phyloP scores from a whole-genome alignment of 1,140 invertebrate species.

The Pseudoatta argentina region DNA sequence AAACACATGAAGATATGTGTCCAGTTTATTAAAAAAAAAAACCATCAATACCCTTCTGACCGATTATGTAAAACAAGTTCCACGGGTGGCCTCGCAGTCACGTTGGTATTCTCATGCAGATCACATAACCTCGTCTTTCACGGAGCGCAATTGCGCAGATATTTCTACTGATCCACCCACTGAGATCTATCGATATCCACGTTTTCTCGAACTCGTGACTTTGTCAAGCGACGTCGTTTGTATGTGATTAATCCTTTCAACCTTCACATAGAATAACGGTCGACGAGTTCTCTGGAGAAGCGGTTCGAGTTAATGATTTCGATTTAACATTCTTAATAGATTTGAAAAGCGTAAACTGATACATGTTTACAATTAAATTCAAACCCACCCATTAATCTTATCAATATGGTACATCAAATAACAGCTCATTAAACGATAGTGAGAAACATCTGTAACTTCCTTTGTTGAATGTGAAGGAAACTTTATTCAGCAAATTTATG shows the following conservation, averaged over 20 bases:
- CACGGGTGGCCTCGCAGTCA: conserved; percentile 72
- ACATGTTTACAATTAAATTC: background rate
- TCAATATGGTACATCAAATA: conserved; percentile 1
- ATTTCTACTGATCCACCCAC: conserved; percentile 66
- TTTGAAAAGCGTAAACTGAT: background rate
- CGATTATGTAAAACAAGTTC: conserved; percentile 75
- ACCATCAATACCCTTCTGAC: conserved; percentile 64
- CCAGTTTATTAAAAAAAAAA: conserved; percentile 61
- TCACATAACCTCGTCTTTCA: conserved; percentile 23
- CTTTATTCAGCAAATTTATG: background rate
- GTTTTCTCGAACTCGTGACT: conserved; percentile 21
- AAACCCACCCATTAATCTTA: conserved; percentile 1
- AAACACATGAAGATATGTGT: conserved; percentile 60
- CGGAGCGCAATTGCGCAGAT: conserved; percentile 68
- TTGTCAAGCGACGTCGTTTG: conserved; percentile 35
- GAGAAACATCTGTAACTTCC: background rate
- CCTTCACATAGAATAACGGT: conserved; percentile 19
- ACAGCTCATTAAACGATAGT: conserved; percentile 4
- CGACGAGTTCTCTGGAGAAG: conserved; percentile 2
- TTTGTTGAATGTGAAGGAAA: conserved; percentile 11
- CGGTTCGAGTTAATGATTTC: background rate
- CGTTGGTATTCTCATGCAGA: conserved; percentile 53
- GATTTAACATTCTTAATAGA: background rate
- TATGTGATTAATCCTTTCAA: conserved; percentile 37
- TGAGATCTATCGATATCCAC: conserved; percentile 32